Evolutionary conservation across 2,797 vertebrate species (phyloP), one percentile per base, ranked within the genome.

Genomic region (Loris lydekkerianus): DNA sequence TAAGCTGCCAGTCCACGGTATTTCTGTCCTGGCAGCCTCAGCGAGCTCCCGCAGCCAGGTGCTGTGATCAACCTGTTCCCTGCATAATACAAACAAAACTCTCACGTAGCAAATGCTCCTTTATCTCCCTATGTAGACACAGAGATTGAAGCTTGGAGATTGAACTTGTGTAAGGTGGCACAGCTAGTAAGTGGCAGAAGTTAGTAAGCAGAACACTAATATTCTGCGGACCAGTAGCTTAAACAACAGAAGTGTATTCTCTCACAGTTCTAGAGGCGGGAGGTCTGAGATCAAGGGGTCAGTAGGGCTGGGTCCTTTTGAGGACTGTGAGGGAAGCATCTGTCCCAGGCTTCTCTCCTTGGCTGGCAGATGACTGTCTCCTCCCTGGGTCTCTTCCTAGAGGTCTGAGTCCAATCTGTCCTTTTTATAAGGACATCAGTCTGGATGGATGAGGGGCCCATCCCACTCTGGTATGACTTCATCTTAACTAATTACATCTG

Each of bases 171-270:
- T 31, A 20, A 31, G 10, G 37, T 46, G 29, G 11, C 23, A 60
- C 23, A 37, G 83, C 40, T 37, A 53, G 20, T n/a, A 75, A 78
- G 37, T 40, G 53, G 75, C n/a, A 25, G 63, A 63, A 49, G 7
- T 93, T 21, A 87, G 5, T 29, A 27, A 61, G 34, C 11, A 60
- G 23, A 76, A 43, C 7, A 14, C 65, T 15, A 34, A 15, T 56
- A n/a, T 27, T n/a, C 9, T 8, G 18, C 49, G 3, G 9, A 5
- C 14, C 1, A 2, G 6, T 11, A 25, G 7, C 7, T 11, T 60
- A 46, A 75, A 34, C 58, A 65, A 53, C 70, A 29, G 6, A 37
- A 56, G 27, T 46, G 1, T 2, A 56, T 2, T 8, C 11, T 69
- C 37, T 72, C 10, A 2, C 25, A 5, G 18, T 8, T 20, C 40